Base-by-base conservation (phyloP, 2,888 invertebrate species). In the Gymnocheta viridis region DNA sequence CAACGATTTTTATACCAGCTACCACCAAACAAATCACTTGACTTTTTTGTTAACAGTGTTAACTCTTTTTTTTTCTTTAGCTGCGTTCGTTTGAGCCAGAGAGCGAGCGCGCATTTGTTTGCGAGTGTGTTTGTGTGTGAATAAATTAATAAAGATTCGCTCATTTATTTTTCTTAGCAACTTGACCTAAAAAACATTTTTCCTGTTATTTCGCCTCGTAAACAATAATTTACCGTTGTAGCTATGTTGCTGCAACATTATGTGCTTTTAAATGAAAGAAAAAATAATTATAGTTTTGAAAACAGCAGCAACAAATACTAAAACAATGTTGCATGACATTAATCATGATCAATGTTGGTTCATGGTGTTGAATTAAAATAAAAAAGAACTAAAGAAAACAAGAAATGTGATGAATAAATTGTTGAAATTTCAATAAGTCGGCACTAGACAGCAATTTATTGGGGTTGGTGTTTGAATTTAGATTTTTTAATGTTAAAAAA, bases 161-260 rank as follows among this genome's bases (percentile, higher is more conserved):
- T 79, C 64, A 24, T 82, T 67, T 73, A 64, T 12, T 64, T 58
- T 67, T 62, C 47, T 81, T 82, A 82, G 89, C 91, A 91, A 91
- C 91, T 90, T 91, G 91, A 91, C 91, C 91, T 88, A 89, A 88
- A 89, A 89, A 90, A 89, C 88, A 90, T 90, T 86, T 90, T 90
- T 91, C 90, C 91, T 90, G 91, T 91, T 91, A 91, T 91, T 90
- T 89, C 79, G 85, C 83, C 85, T 85, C 76, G 82, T 81, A 85
- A 85, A 85, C 85, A 86, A 85, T 87, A 88, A 90, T 90, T 87
- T 89, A 88, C 88, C 88, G 90, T 89, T 88, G 87, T 85, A 73
- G 60, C 38, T 10, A 35, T 66, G 78, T 81, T 69, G 58, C 58
- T 0, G 69, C 73, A 81, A 77, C 64, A 73, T 51, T 47, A 5